phyloP scores from a whole-genome alignment of 2,797 vertebrate genomes.

The Esox lucius region DNA sequence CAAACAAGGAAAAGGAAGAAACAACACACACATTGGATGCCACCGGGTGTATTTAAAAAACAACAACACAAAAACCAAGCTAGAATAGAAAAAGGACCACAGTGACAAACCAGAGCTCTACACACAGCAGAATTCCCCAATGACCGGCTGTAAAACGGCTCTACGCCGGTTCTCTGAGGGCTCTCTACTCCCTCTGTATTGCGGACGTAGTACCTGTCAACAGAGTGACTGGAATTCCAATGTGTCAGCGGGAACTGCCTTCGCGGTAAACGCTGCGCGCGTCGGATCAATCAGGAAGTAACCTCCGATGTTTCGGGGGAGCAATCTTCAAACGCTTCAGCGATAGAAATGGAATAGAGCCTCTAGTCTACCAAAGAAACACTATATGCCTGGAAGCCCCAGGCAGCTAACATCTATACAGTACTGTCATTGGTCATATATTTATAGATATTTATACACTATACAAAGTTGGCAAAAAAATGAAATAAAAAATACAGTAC shows the following conservation, averaged over 20 bases:
- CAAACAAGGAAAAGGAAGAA: constrained; percentile 61
- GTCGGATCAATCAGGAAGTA: no score
- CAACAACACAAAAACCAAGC: constrained; percentile 58
- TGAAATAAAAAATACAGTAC: constrained; percentile 70
- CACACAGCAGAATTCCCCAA: constrained; percentile 72
- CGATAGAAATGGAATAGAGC: no score
- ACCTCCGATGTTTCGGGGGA: no score
- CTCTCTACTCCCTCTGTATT: no score
- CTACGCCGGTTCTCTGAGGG: constrained; percentile 72
- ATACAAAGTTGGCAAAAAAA: constrained; percentile 82
- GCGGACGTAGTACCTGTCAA: no score
- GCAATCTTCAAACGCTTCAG: no score
- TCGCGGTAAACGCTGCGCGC: no score
- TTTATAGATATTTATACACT: constrained; percentile 86
- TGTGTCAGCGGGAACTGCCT: no score
- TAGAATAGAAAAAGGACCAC: constrained; percentile 71
- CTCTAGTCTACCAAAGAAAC: constrained; percentile 78
- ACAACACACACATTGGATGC: constrained; percentile 68
- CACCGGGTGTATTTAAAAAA: constrained; percentile 62
- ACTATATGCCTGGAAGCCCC: constrained; percentile 75
- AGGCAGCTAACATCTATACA: constrained; percentile 87
- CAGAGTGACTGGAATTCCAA: no score
- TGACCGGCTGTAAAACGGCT: constrained; percentile 80
- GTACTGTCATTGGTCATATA: constrained; percentile 82
- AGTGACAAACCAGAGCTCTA: constrained; percentile 61